Evolutionary conservation across 1,140 invertebrate species (phyloP).

Genomic region (Atta texana): DNA sequence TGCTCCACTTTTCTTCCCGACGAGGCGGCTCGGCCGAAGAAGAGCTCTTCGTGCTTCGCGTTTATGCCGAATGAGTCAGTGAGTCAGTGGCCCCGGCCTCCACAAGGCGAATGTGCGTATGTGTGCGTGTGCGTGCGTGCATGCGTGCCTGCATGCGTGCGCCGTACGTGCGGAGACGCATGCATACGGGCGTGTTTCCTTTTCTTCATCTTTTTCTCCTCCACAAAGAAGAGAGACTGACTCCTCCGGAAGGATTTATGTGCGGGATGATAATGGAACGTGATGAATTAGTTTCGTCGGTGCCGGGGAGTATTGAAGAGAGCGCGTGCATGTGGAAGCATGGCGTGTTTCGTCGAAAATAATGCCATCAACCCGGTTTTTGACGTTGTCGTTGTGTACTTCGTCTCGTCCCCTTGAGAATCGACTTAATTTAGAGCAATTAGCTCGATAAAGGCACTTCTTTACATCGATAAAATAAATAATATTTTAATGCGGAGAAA

Average conservation of each 20-base stretch:
- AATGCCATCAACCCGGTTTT: slow-evolving; percentile 28
- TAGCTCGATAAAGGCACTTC: background rate
- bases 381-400: background rate
- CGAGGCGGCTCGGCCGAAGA: slow-evolving; percentile 50
- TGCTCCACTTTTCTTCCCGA: slow-evolving; percentile 76
- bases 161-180: slow-evolving; percentile 33
- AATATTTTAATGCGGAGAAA: background rate
- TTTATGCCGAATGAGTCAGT: slow-evolving; percentile 78
- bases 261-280: slow-evolving; percentile 58
- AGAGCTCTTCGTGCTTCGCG: slow-evolving; percentile 60
- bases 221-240: slow-evolving; percentile 35
- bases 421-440: slow-evolving; percentile 26
- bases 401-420: background rate
- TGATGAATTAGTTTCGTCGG: slow-evolving; percentile 50
- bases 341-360: slow-evolving; percentile 26
- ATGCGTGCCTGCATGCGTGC: background rate
- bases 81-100: slow-evolving; percentile 77
- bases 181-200: slow-evolving; percentile 44
- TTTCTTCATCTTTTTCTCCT: slow-evolving; percentile 3
- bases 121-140: slow-evolving; percentile 19
- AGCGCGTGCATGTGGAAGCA: background rate
- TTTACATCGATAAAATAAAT: background rate
- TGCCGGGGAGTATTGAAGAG: background rate
- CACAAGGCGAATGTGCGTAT: slow-evolving; percentile 48
- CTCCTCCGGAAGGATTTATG: slow-evolving; percentile 51